A percentile compares a stretch with the other conserved stretches of the same genome.
phyloP scores from a whole-genome alignment of 2,888 invertebrate genomes.

The Drosophila kambysellisi region DNA sequence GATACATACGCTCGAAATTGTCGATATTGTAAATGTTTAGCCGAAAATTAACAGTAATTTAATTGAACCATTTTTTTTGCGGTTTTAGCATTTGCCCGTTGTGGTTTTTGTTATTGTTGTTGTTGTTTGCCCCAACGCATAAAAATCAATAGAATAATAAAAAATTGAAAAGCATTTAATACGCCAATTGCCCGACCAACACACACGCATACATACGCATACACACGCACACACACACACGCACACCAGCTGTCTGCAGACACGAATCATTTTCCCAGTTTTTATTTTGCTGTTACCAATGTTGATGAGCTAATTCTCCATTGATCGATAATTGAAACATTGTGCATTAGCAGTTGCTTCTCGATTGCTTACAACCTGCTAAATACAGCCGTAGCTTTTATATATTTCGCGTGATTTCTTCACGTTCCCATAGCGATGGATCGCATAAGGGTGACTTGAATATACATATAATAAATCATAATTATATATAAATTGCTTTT shows the following conservation, averaged over 20 bases:
- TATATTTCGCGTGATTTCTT: constrained; percentile 11
- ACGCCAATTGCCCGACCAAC: constrained; percentile 40
- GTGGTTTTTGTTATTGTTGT: constrained; percentile 19
- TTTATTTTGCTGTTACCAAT: constrained; percentile 11
- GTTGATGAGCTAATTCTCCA: constrained; percentile 41
- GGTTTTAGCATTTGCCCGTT: constrained; percentile 15
- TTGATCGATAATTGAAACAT: constrained; percentile 60
- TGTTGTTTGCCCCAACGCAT: constrained; percentile 35
- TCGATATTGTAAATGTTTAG: constrained; percentile 71
- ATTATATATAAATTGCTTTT: background rate
- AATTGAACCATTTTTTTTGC: constrained; percentile 59
- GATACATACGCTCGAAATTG: constrained; percentile 20
- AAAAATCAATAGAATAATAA: constrained; percentile 74
- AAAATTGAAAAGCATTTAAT: constrained; percentile 72
- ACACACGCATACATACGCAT: background rate
- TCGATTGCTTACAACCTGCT: background rate
- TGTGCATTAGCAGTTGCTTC: constrained; percentile 5
- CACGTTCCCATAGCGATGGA: background rate
- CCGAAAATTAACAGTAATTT: constrained; percentile 75
- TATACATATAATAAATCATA: background rate
- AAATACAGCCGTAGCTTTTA: constrained; percentile 1
- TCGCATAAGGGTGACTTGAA: background rate
- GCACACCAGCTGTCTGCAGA: constrained; percentile 19
- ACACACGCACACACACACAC: constrained; percentile 10
- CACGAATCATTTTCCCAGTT: constrained; percentile 32